A percentile compares a stretch with the other conserved stretches of the same genome.
Conservation (phyloP, 2,113 vertebrate species). For the Dunckerocampus dactyliophorus region DNA sequence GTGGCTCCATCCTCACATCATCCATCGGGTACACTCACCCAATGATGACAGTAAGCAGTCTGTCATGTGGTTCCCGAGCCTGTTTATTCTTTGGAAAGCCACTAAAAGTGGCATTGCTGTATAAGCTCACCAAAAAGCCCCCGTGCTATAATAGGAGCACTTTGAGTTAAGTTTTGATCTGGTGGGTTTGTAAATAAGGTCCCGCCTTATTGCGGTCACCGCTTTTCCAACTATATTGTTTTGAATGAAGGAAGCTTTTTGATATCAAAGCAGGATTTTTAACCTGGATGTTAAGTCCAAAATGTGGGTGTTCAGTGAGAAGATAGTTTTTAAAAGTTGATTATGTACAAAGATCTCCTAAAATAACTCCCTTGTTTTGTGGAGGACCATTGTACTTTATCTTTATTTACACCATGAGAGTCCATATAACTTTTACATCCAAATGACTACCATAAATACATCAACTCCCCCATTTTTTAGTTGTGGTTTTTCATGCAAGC, state of each 20-base stretch:
- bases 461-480: constrained; percentile 62
- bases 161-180: constrained; percentile 68
- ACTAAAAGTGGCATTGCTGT: constrained; percentile 70
- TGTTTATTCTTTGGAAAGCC: constrained; percentile 74
- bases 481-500: constrained; percentile 70
- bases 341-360: neutral
- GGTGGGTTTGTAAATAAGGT: constrained; percentile 68
- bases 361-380: constrained; percentile 38
- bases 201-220: constrained; percentile 57
- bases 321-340: constrained; percentile 36
- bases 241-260: constrained; percentile 53
- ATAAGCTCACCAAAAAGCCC: constrained; percentile 57
- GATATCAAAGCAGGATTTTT: constrained; percentile 43
- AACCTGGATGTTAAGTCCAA: constrained; percentile 31
- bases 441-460: constrained; percentile 68
- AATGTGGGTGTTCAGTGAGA: constrained; percentile 16
- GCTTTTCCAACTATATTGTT: constrained; percentile 58
- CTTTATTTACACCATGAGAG: constrained; percentile 58
- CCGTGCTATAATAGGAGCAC: constrained; percentile 66
- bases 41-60: constrained; percentile 66
- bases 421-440: constrained; percentile 61
- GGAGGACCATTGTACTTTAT: constrained; percentile 41
- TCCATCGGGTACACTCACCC: constrained; percentile 67
- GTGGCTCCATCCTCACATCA: constrained; percentile 67
- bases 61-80: constrained; percentile 69